Evolutionary conservation across 2,113 vertebrate species (phyloP), one percentile per base, ranked within the genome.

Genomic region (Aepyceros melampus): DNA sequence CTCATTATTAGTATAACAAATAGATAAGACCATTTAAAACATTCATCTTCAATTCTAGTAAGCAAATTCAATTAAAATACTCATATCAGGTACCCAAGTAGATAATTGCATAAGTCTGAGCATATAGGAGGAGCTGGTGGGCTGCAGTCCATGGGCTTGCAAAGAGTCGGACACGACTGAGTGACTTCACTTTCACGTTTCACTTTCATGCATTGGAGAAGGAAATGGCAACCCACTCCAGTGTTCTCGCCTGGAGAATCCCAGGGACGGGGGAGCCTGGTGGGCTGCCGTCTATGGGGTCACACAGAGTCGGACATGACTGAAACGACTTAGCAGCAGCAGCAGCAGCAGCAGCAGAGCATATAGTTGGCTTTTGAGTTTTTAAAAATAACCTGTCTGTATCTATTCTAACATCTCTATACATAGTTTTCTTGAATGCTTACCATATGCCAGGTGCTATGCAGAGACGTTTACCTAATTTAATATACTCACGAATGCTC

Each of bases 11-110:
- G 19, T 56, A 3, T 87, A 83, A 93, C 82, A 93, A 95, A 94
- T 36, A 96, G 56, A 90, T 93, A 84, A 8, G 94, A 91, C 86
- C 62, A 91, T 96, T 91, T 64, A 88, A 95, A 92, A 89, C 6
- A 60, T 47, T 78, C 62, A 23, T 84, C 60, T 84, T 87, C 15
- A 83, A 64, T 78, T 96, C 85, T 91, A 79, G 15, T 91, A 89
- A 92, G 53, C 47, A 93, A 81, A 94, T 94, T 89, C 9, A 84
- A 58, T 51, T 79, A 81, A 94, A 86, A 84, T 79, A 71, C 13
- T 62, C 82, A 79, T n/a, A 15, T 78, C 23, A 87, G 11, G 17
- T 89, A 31, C 25, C 33, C 21, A 87, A 25, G 7, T 51, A 36
- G 29, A 51, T 82, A 67, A 78, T 87, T 78, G 45, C 7, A 64